Conservation (phyloP, 1,140 invertebrate species). For the Asobara japonica region DNA sequence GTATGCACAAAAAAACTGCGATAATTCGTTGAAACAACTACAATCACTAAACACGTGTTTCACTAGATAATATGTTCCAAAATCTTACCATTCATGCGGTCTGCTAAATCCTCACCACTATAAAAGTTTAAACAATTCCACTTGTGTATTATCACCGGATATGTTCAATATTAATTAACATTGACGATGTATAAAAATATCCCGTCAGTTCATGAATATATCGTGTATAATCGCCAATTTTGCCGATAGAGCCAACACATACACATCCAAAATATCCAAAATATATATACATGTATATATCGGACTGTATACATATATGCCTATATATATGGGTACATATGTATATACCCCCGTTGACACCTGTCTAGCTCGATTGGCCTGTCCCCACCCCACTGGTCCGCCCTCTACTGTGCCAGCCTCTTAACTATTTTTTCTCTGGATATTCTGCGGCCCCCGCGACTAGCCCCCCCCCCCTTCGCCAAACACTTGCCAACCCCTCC, state of each 20-base stretch:
- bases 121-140: too few relatives aligned
- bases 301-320: not conserved
- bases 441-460: conserved; percentile 30
- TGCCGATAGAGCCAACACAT: not conserved
- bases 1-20: too few relatives aligned
- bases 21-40: too few relatives aligned
- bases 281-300: not conserved
- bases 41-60: not conserved
- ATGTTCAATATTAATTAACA: too few relatives aligned
- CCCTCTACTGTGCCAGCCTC: conserved; percentile 63
- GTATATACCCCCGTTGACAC: conserved; percentile 54
- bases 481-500: conserved; percentile 42
- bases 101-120: not conserved
- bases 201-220: too few relatives aligned
- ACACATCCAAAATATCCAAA: too few relatives aligned
- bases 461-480: conserved; percentile 38
- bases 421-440: conserved; percentile 65
- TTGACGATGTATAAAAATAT: too few relatives aligned
- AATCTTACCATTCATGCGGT: conserved; percentile 28
- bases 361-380: conserved; percentile 59
- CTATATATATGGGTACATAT: not conserved
- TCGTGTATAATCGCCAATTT: not conserved
- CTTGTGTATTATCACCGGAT: too few relatives aligned
- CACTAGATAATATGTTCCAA: too few relatives aligned
- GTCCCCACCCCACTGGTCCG: conserved; percentile 61